phyloP scores from a whole-genome alignment of 2,113 vertebrate genomes.

The Oplegnathus fasciatus region DNA sequence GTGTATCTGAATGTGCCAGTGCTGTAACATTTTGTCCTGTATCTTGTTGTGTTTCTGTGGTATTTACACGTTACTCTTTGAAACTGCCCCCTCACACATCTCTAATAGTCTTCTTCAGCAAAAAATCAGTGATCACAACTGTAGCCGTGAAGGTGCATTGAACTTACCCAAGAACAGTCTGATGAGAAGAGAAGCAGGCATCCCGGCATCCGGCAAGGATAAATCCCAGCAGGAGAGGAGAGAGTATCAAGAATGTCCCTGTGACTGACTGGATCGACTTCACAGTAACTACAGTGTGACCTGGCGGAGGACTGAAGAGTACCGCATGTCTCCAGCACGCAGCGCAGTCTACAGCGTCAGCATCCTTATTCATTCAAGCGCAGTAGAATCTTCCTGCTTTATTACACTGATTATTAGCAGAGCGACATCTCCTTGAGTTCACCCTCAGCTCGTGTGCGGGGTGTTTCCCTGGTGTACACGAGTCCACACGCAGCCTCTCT shows the following conservation, averaged over 20 bases:
- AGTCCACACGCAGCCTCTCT: constrained; percentile 5
- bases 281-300: constrained; percentile 37
- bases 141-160: background rate
- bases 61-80: background rate
- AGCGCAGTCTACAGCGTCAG: constrained; percentile 8
- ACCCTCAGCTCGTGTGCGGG: constrained; percentile 33
- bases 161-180: constrained; percentile 73
- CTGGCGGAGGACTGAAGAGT: constrained; percentile 7
- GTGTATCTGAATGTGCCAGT: background rate
- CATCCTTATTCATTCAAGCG: constrained; percentile 31
- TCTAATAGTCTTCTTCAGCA: background rate
- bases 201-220: constrained; percentile 51
- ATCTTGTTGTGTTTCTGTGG: too few relatives aligned
- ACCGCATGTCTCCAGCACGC: constrained; percentile 39
- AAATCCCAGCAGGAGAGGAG: constrained; percentile 28
- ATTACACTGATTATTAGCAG: background rate
- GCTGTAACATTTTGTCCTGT: background rate
- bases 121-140: background rate
- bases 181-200: constrained; percentile 49
- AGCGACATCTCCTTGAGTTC: constrained; percentile 46
- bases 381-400: constrained; percentile 15
- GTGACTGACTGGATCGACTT: constrained; percentile 19
- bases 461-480: constrained; percentile 7
- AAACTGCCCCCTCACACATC: background rate
- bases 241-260: background rate